These are phyloP conservation scores for Nowickia ferox DNA, from an alignment of 2,888 invertebrate genomes.

Conservation along the genomic window DNA sequence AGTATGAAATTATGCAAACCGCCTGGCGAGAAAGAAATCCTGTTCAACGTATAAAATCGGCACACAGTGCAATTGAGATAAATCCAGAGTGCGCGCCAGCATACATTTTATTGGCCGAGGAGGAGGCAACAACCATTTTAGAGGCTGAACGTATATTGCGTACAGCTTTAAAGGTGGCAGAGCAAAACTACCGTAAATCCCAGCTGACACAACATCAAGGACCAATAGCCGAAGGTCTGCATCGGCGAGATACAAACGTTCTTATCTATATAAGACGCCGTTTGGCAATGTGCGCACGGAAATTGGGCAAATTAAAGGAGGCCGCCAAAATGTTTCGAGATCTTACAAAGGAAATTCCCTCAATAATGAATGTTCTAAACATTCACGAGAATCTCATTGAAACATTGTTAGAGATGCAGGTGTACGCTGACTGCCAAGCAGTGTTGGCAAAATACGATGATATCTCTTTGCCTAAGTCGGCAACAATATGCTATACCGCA, in stretches of 20 bases:
- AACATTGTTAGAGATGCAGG: constrained; percentile 96
- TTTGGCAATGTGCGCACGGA: constrained; percentile 98
- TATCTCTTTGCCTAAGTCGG: constrained; percentile 96
- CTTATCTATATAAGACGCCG: constrained; percentile 96
- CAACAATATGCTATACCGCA: constrained; percentile 96
- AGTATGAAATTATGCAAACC: constrained; percentile 97
- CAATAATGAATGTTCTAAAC: constrained; percentile 95
- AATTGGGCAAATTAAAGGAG: constrained; percentile 96
- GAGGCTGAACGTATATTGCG: constrained; percentile 93
- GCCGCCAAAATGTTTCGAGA: constrained; percentile 98
- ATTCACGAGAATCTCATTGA: constrained; percentile 98
- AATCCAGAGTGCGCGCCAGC: constrained; percentile 97
- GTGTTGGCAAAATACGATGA: constrained; percentile 96
- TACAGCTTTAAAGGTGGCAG: constrained; percentile 92
- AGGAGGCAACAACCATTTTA: constrained; percentile 95
- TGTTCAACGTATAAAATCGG: constrained; percentile 94
- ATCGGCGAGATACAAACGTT: constrained; percentile 95
- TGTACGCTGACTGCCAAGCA: constrained; percentile 97
- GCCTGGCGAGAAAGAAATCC: constrained; percentile 98
- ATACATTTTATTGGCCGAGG: constrained; percentile 96
- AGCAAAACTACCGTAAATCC: constrained; percentile 90
- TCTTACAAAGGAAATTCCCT: constrained; percentile 97
- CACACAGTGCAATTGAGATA: constrained; percentile 92
- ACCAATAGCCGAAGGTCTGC: constrained; percentile 88
- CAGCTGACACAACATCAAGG: constrained; percentile 92